Conservation (phyloP, 2,888 invertebrate species). For the Cetonia aurata region DNA sequence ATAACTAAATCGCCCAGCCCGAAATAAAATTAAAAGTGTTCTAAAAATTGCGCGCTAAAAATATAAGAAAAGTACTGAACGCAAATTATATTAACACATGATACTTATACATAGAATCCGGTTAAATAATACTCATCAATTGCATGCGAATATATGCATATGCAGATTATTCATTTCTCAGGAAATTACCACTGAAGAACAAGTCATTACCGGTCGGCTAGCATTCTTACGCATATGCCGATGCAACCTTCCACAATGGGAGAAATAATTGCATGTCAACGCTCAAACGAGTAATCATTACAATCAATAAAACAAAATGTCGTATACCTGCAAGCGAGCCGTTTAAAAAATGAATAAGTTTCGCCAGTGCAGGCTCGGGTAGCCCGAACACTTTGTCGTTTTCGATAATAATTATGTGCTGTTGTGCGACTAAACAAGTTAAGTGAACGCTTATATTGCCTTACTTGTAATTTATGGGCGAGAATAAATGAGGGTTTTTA, state of each 20-base stretch:
- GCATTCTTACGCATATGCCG: no score
- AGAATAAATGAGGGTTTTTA: neutral
- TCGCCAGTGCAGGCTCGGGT: constrained; percentile 3
- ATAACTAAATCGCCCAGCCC: no score
- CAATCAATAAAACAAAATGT: constrained; percentile 32
- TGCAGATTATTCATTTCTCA: constrained; percentile 21
- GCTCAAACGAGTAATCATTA: constrained; percentile 27
- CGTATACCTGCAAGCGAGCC: neutral
- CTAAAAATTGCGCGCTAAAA: no score
- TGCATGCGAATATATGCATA: neutral
- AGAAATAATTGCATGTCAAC: constrained; percentile 32
- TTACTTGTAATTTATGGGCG: constrained; percentile 1
- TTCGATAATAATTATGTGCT: constrained; percentile 27
- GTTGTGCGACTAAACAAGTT: constrained; percentile 19
- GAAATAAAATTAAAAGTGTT: no score
- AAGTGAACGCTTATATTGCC: constrained; percentile 10
- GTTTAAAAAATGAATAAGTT: constrained; percentile 30
- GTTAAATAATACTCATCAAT: no score
- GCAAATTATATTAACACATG: constrained; percentile 28
- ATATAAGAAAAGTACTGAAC: no score
- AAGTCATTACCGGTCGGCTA: neutral
- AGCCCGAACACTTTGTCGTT: constrained; percentile 10
- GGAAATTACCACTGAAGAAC: constrained; percentile 27
- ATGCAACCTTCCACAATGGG: constrained; percentile 15
- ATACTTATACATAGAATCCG: no score